Conservation (phyloP, 2,888 invertebrate species). For the Heliconius erato region DNA sequence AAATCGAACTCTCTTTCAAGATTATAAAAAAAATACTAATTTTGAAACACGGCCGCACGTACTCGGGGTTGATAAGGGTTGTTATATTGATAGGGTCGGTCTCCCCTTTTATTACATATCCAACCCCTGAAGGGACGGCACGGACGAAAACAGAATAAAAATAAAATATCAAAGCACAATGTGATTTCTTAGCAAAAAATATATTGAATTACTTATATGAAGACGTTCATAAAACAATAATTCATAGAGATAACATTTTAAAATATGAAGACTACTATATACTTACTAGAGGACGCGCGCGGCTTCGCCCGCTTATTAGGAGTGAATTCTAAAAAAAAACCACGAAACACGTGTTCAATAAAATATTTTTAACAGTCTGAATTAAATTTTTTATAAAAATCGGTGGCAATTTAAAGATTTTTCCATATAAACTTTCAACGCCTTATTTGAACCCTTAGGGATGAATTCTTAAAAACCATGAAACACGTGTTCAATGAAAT, state of each 20-base stretch:
- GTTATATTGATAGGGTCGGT: not conserved
- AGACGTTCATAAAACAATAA: not conserved
- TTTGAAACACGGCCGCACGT: not conserved
- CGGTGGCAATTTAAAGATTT: too few relatives aligned
- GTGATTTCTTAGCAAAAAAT: not conserved
- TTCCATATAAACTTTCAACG: too few relatives aligned
- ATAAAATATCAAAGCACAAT: not conserved
- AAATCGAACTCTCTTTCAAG: not conserved
- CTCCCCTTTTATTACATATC: not conserved
- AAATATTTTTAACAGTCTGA: too few relatives aligned
- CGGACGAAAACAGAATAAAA: not conserved
- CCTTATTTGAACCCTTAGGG: too few relatives aligned
- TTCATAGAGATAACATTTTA: not conserved
- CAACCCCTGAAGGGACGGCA: not conserved
- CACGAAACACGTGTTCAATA: too few relatives aligned
- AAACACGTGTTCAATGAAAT: too few relatives aligned
- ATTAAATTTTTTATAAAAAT: too few relatives aligned
- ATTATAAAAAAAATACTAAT: not conserved
- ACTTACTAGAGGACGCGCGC: too few relatives aligned
- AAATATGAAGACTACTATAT: too few relatives aligned
- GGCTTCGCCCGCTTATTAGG: too few relatives aligned
- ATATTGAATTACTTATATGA: not conserved
- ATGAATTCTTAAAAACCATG: too few relatives aligned
- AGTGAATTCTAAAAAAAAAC: too few relatives aligned
- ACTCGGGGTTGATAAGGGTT: not conserved